Evolutionary conservation across 2,888 invertebrate species (phyloP).

Genomic region (Amiota minor): DNA sequence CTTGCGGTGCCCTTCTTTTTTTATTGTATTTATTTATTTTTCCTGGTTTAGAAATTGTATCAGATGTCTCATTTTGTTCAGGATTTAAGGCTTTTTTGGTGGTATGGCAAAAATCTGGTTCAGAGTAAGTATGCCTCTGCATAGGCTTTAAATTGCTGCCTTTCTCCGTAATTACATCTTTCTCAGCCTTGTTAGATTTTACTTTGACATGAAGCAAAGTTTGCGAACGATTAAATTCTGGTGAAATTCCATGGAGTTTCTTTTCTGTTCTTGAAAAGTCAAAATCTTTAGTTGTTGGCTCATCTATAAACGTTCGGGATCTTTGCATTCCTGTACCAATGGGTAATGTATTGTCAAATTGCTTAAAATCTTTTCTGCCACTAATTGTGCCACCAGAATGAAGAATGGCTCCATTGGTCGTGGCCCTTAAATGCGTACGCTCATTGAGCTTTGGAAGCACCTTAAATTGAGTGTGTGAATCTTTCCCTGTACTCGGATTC

Average conservation of each 20-base stretch:
- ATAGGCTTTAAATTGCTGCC: constrained; percentile 45
- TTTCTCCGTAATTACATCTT: constrained; percentile 33
- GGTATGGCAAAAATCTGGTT: constrained; percentile 79
- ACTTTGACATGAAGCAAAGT: constrained; percentile 48
- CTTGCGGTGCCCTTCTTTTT: constrained; percentile 83
- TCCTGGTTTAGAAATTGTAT: constrained; percentile 40
- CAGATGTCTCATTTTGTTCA: constrained; percentile 22
- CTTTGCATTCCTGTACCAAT: constrained; percentile 44
- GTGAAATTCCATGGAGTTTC: constrained; percentile 1
- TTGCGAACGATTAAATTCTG: constrained; percentile 53
- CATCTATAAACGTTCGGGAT: constrained; percentile 55
- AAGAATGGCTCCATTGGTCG: constrained; percentile 87
- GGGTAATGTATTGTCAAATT: background rate
- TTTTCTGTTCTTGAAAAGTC: background rate
- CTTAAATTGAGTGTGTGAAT: constrained; percentile 71
- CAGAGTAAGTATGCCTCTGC: constrained; percentile 75
- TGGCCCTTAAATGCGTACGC: constrained; percentile 78
- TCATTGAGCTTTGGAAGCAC: constrained; percentile 83
- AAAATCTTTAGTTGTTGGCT: constrained; percentile 34
- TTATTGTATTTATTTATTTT: constrained; percentile 76
- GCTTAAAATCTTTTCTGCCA: constrained; percentile 75
- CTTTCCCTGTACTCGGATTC: constrained; percentile 18
- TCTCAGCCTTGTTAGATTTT: constrained; percentile 39
- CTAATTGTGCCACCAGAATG: constrained; percentile 89
- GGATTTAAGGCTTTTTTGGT: constrained; percentile 25